Conservation (phyloP, 2,797 vertebrate genomes). For the Malurus splendens region DNA sequence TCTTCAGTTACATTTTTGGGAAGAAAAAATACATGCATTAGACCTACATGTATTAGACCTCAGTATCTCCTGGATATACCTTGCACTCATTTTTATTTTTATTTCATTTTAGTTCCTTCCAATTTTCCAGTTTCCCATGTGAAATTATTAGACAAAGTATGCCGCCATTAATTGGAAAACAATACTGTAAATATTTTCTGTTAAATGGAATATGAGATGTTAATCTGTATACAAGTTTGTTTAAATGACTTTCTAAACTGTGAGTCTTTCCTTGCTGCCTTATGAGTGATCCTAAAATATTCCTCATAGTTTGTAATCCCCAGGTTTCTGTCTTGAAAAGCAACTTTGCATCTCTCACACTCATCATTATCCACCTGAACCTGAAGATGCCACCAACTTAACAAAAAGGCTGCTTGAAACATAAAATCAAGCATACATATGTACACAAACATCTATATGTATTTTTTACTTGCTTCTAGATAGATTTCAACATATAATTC, state of each 20-base stretch:
- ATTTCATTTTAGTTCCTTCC: not conserved
- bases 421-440: not conserved
- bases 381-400: not conserved
- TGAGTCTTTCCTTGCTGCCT: not conserved
- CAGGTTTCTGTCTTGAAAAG: not conserved
- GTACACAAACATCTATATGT: not conserved
- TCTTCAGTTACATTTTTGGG: not conserved
- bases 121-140: not conserved
- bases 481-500: not conserved
- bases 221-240: not conserved
- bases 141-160: not conserved
- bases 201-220: not conserved
- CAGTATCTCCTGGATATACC: not conserved
- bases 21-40: not conserved
- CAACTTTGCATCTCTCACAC: not conserved
- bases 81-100: not conserved
- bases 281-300: not conserved
- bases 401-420: not conserved
- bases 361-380: not conserved
- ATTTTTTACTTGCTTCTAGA: not conserved
- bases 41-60: not conserved
- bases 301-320: not conserved
- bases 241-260: not conserved
- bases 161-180: not conserved
- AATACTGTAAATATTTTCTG: not conserved